Conservation (phyloP, 2,113 vertebrate genomes). For the Cyphotilapia sp. region DNA sequence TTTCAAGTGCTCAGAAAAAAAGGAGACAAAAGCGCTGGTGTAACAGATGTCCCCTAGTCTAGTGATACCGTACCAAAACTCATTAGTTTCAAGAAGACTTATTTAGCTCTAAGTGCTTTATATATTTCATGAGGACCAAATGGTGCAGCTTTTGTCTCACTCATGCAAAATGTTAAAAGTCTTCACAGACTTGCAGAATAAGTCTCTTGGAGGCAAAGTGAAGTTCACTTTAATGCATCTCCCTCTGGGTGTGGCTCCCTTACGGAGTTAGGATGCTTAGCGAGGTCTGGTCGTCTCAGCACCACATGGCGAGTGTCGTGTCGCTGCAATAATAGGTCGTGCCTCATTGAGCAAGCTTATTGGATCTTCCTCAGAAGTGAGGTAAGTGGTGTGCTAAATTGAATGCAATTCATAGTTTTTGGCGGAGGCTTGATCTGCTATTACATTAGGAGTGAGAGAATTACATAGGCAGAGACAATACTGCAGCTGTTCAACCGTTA, state of each 20-base stretch:
- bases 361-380: constrained; percentile 64
- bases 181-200: not conserved
- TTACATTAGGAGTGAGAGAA: constrained; percentile 47
- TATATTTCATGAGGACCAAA: not conserved
- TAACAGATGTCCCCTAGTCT: not conserved
- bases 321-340: constrained; percentile 46
- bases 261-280: not conserved
- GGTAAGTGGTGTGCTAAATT: constrained; percentile 63
- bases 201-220: not conserved
- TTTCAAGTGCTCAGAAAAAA: not conserved
- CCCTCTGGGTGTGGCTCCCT: not conserved
- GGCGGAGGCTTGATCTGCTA: constrained; percentile 23
- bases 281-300: not conserved
- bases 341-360: constrained; percentile 71
- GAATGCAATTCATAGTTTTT: constrained; percentile 55
- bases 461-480: constrained; percentile 57
- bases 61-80: not conserved
- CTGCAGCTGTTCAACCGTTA: constrained; percentile 27
- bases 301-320: constrained; percentile 45
- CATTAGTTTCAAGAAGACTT: not conserved
- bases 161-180: not conserved
- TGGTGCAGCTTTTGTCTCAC: not conserved
- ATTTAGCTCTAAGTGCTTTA: not conserved
- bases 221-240: not conserved
- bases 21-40: not conserved